Percentiles rank a stretch among this genome's conserved stretches.
Conservation (phyloP, 1,140 invertebrate species). For the Brachionus paranguensis region DNA sequence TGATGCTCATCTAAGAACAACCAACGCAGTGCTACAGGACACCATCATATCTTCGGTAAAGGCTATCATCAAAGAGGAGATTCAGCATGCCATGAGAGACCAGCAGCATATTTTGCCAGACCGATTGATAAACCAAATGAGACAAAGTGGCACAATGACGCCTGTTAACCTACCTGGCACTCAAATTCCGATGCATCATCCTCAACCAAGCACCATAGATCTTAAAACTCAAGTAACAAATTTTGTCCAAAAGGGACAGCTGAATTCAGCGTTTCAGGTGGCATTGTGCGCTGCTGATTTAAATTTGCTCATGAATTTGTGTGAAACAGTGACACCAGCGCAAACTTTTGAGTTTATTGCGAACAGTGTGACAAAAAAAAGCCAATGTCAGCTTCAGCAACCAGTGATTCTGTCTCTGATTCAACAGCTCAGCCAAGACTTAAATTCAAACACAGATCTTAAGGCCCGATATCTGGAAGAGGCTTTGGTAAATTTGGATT, state of each 20-base stretch:
- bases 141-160: conserved; percentile 64
- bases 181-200: background rate
- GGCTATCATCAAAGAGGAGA: conserved; percentile 58
- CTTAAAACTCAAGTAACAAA: conserved; percentile 66
- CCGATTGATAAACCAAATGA: conserved; percentile 59
- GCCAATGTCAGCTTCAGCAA: conserved; percentile 67
- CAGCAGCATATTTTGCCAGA: conserved; percentile 61
- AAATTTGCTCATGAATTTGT: conserved; percentile 72
- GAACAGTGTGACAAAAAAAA: background rate
- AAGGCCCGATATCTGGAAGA: conserved; percentile 82
- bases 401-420: conserved; percentile 81
- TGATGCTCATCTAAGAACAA: conserved; percentile 43
- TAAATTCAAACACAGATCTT: conserved; percentile 73
- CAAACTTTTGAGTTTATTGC: conserved; percentile 64
- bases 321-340: conserved; percentile 70
- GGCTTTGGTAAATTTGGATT: conserved; percentile 74
- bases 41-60: conserved; percentile 26
- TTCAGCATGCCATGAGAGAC: conserved; percentile 60
- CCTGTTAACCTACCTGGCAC: conserved; percentile 49
- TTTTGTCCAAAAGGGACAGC: conserved; percentile 67
- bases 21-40: conserved; percentile 30
- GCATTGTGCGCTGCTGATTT: conserved; percentile 78
- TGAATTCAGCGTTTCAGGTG: conserved; percentile 76
- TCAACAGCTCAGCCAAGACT: conserved; percentile 80
- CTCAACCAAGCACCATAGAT: conserved; percentile 52